A percentile compares a stretch with the other conserved stretches of the same genome.
Evolutionary conservation across 2,797 vertebrate species (phyloP).

Genomic region (Gephyroberyx darwinii): DNA sequence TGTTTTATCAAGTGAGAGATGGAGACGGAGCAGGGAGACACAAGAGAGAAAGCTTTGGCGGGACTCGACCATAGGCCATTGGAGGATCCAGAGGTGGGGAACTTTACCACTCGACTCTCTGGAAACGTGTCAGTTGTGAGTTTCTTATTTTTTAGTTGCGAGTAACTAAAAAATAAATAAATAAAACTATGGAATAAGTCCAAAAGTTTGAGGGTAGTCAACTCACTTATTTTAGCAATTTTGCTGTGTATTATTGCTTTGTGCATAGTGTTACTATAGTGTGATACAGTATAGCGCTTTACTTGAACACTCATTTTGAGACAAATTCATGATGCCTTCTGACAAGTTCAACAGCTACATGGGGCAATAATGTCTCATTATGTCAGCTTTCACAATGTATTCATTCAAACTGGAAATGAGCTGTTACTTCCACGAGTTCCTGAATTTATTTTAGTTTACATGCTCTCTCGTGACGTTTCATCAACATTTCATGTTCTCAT

Average conservation of each 20-base stretch:
- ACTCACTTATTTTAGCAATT: neutral
- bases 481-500: too few relatives aligned
- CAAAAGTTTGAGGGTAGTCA: neutral
- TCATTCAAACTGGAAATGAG: neutral
- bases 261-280: neutral
- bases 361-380: neutral
- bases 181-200: neutral
- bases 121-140: neutral
- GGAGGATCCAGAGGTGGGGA: too few relatives aligned
- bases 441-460: neutral
- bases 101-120: too few relatives aligned
- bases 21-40: too few relatives aligned
- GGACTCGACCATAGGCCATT: too few relatives aligned
- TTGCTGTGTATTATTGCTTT: neutral
- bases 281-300: neutral
- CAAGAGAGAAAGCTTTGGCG: too few relatives aligned
- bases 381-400: neutral
- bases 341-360: neutral
- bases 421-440: neutral
- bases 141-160: too few relatives aligned
- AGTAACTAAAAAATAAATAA: neutral
- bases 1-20: too few relatives aligned
- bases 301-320: too few relatives aligned
- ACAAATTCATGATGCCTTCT: neutral
- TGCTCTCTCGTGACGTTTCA: neutral